phyloP scores from a whole-genome alignment of 2,797 vertebrate species.

The Picus viridis region DNA sequence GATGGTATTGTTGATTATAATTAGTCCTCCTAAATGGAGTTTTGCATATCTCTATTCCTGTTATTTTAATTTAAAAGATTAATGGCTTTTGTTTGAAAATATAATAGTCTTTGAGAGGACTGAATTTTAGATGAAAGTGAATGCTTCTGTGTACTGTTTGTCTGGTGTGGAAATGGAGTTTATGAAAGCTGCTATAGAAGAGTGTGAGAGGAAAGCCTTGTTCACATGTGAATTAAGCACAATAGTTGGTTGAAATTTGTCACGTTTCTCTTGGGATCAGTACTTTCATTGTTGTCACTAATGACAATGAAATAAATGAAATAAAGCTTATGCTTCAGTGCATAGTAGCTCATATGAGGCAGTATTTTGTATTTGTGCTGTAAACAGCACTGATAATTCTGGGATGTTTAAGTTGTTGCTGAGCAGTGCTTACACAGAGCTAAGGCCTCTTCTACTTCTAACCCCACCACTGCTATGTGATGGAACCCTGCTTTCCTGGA shows the following conservation, averaged over 20 bases:
- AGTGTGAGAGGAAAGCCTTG: neutral
- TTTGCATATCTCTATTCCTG: neutral
- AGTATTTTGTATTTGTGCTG: neutral
- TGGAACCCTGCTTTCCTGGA: neutral
- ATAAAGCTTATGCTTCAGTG: neutral
- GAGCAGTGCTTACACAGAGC: neutral
- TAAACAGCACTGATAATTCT: neutral
- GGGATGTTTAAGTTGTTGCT: neutral
- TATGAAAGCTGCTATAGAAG: neutral
- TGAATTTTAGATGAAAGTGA: neutral
- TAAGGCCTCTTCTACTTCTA: neutral
- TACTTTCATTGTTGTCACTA: neutral
- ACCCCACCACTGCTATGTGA: neutral
- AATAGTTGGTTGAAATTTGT: neutral
- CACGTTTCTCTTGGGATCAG: neutral
- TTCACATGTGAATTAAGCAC: neutral
- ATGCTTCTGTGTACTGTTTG: neutral
- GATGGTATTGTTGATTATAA: neutral
- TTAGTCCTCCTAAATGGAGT: neutral
- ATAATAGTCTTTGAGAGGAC: neutral
- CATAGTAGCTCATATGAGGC: neutral
- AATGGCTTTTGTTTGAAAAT: constrained; percentile 17
- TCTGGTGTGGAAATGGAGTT: neutral
- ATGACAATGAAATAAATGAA: neutral
- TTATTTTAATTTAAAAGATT: constrained; percentile 2